These are phyloP conservation scores for Amazonetta brasiliensis DNA, from an alignment of 2,797 vertebrate genomes.

Conservation along the genomic window DNA sequence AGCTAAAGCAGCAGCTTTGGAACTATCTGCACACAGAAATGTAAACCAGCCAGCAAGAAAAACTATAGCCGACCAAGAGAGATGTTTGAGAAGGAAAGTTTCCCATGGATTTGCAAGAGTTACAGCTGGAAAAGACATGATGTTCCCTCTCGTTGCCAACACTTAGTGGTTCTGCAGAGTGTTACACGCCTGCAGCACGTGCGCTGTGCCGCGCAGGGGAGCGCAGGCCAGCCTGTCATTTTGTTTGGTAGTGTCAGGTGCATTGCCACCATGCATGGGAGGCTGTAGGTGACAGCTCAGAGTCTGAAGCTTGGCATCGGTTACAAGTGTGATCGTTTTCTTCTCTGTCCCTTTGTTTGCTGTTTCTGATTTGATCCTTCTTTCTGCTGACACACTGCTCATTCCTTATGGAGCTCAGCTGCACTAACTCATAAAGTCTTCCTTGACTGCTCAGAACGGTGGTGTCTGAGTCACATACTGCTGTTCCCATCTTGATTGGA, in stretches of 20 bases:
- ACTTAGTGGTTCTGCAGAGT: not conserved
- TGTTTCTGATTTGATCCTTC: not conserved
- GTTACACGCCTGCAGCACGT: not conserved
- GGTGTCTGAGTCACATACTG: not conserved
- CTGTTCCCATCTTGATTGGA: not conserved
- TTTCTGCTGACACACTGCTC: not conserved
- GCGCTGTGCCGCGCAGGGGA: not conserved
- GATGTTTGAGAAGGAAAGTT: not conserved
- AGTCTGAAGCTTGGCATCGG: not conserved
- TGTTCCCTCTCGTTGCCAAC: constrained; percentile 27
- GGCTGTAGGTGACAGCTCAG: not conserved
- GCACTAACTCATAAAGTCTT: not conserved
- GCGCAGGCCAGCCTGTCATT: fast-evolving
- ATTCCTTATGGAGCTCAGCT: not conserved
- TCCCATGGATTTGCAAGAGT: constrained; percentile 10
- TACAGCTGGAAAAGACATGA: constrained; percentile 41
- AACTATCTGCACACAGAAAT: not conserved
- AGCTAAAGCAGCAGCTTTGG: not conserved
- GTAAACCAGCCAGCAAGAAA: not conserved
- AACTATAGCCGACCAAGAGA: not conserved
- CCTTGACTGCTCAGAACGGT: not conserved
- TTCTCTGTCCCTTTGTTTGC: not conserved
- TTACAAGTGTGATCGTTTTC: not conserved
- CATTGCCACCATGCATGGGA: not conserved
- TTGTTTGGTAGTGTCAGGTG: not conserved